Conservation (phyloP, 2,888 invertebrate genomes). For the Athalia cordata region DNA sequence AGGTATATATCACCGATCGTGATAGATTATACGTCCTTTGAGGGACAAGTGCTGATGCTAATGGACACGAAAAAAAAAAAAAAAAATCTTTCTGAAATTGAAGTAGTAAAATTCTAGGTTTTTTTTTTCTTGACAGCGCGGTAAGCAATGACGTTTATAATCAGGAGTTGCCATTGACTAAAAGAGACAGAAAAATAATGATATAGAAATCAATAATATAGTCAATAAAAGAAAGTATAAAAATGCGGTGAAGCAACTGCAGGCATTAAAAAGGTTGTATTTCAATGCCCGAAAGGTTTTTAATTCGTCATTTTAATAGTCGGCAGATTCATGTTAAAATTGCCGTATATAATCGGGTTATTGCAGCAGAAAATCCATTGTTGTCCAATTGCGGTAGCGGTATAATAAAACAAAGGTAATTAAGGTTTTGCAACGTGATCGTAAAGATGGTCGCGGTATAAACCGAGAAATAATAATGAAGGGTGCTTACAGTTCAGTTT, state of each 20-base stretch:
- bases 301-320: conserved; percentile 19
- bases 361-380: conserved; percentile 6
- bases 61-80: too few relatives aligned
- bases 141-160: too few relatives aligned
- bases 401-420: conserved; percentile 47
- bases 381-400: conserved; percentile 29
- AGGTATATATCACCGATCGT: too few relatives aligned
- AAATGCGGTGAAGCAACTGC: background rate
- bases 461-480: conserved; percentile 48
- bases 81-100: too few relatives aligned
- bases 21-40: too few relatives aligned
- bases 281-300: background rate
- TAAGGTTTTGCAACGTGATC: conserved; percentile 45
- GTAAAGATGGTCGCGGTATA: conserved; percentile 48
- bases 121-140: too few relatives aligned
- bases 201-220: background rate
- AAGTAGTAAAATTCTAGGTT: too few relatives aligned
- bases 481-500: background rate
- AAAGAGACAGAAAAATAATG: background rate
- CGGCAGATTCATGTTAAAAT: conserved; percentile 4
- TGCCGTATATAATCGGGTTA: background rate
- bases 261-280: conserved; percentile 19
- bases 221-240: background rate
- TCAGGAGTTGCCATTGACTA: too few relatives aligned
- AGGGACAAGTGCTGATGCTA: too few relatives aligned